Evolutionary conservation across 2,797 vertebrate species (phyloP).

Genomic region (Spinibarbus caldwelli): DNA sequence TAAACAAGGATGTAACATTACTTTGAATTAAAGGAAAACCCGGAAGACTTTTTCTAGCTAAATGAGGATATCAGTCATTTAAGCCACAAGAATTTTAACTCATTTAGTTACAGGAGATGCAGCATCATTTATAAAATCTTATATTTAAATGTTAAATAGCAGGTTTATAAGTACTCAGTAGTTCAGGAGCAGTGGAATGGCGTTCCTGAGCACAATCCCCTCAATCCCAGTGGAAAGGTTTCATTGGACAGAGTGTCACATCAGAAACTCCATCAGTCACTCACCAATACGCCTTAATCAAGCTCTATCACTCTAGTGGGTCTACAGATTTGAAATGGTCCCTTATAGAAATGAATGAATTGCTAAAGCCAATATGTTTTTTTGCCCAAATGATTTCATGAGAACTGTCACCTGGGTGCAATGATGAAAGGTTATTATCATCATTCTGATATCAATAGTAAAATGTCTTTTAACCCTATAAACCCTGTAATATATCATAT

Average conservation of each 20-base stretch:
- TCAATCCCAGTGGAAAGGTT: not conserved
- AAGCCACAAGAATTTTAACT: too few species aligned
- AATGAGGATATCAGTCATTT: too few species aligned
- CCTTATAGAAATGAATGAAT: not conserved
- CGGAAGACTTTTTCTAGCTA: too few species aligned
- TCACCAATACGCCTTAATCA: not conserved
- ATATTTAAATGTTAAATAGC: not conserved
- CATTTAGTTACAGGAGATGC: too few species aligned
- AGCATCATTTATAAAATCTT: not conserved
- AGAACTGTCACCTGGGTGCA: not conserved
- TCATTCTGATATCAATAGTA: not conserved
- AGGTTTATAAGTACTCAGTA: not conserved
- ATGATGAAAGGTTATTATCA: not conserved
- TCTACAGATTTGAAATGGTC: not conserved
- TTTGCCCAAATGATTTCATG: not conserved
- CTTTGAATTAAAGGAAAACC: too few species aligned
- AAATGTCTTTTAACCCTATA: not conserved
- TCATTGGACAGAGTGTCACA: not conserved
- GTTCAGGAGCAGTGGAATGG: not conserved
- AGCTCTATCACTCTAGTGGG: too few species aligned
- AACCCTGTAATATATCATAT: not conserved
- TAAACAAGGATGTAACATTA: too few species aligned
- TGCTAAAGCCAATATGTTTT: not conserved
- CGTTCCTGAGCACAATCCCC: too few species aligned
- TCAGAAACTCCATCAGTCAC: not conserved